These are phyloP conservation scores for Sylvia borin DNA, from an alignment of 2,797 vertebrate genomes.

Conservation along the genomic window DNA sequence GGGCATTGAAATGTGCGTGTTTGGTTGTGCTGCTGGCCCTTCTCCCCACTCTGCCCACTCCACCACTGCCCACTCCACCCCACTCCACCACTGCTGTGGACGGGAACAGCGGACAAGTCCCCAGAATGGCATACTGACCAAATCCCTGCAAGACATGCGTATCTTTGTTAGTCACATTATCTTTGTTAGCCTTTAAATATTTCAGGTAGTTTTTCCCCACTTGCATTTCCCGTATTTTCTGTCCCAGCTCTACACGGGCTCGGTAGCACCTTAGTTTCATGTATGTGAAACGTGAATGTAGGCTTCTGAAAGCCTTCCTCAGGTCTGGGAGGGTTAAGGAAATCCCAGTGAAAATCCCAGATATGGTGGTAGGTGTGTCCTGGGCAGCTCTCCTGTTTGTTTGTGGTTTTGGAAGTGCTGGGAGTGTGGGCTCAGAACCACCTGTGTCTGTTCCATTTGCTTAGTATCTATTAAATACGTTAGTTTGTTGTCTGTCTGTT, in stretches of 20 bases:
- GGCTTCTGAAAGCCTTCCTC: background rate
- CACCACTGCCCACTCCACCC: too few species aligned
- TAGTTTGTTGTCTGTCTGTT: background rate
- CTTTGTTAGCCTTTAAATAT: background rate
- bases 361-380: accelerated
- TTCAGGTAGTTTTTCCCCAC: background rate
- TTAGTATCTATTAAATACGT: background rate
- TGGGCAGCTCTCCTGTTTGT: background rate
- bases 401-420: background rate
- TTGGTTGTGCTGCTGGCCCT: background rate
- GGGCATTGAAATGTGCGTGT: accelerated
- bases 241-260: background rate
- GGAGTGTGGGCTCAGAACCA: background rate
- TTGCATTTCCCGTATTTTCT: background rate
- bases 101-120: background rate
- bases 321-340: background rate
- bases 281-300: background rate
- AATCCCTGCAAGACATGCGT: background rate
- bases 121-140: background rate
- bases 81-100: too few species aligned
- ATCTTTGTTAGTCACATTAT: accelerated
- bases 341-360: background rate
- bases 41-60: background rate
- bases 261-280: accelerated
- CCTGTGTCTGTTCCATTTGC: accelerated